A percentile compares a stretch with the other conserved stretches of the same genome.
phyloP scores from a whole-genome alignment of 2,797 vertebrate species.

The Paedocypris micromegethes region DNA sequence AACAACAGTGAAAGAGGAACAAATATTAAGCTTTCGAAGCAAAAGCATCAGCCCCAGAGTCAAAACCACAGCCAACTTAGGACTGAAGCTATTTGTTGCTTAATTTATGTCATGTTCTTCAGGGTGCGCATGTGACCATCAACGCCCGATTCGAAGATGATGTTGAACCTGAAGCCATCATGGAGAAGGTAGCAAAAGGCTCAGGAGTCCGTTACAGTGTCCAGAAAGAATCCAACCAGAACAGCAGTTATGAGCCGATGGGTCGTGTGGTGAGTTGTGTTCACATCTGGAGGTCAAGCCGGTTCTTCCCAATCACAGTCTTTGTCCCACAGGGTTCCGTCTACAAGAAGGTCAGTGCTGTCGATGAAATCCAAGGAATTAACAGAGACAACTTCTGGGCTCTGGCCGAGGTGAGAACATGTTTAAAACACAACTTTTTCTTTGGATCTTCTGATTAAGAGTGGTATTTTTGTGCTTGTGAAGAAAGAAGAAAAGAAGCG shows the following conservation, averaged over 20 bases:
- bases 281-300: neutral
- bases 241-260: conserved; percentile 65
- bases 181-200: conserved; percentile 84
- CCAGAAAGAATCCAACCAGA: conserved; percentile 66
- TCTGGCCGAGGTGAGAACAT: conserved; percentile 74
- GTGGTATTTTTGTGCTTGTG: neutral
- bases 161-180: conserved; percentile 79
- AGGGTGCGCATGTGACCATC: conserved; percentile 90
- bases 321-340: conserved; percentile 73
- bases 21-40: too few relatives aligned
- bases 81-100: neutral
- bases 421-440: neutral
- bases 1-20: too few relatives aligned
- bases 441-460: neutral
- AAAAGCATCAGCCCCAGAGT: too few relatives aligned
- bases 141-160: conserved; percentile 87
- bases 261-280: conserved; percentile 78
- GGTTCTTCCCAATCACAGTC: neutral
- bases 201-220: conserved; percentile 82
- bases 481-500: conserved; percentile 81
- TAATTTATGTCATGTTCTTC: conserved; percentile 12
- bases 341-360: conserved; percentile 77
- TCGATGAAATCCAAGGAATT: conserved; percentile 79
- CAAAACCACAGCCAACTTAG: too few relatives aligned
- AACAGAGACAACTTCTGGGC: conserved; percentile 86